These are phyloP conservation scores for Echinarachnius parma DNA, from an alignment of 53 echinoderm and acorn worm genomes.

Conservation along the genomic window DNA sequence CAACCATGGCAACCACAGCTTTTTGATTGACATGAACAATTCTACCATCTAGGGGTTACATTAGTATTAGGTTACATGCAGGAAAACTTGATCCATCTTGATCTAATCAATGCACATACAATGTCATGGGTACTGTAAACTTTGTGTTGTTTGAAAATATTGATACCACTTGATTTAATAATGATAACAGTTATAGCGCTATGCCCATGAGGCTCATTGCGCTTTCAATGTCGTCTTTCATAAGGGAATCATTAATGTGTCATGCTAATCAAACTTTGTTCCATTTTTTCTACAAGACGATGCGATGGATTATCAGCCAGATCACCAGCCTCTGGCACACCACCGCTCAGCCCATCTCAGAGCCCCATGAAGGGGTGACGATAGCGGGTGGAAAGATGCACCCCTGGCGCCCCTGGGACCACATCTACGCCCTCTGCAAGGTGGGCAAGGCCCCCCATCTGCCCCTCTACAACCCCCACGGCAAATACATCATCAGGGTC, in stretches of 20 bases:
- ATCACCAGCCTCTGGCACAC: constrained; percentile 79
- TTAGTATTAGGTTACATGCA: no score
- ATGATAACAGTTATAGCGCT: no score
- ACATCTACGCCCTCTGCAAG: constrained; percentile 91
- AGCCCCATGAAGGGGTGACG: constrained; percentile 58
- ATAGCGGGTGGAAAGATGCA: constrained; percentile 69
- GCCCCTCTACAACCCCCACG: constrained; percentile 94
- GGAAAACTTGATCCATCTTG: no score
- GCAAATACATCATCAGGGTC: constrained; percentile 87
- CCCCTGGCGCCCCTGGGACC: constrained; percentile 96
- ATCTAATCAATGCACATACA: no score
- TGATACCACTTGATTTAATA: no score
- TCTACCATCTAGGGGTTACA: no score
- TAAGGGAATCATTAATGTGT: neutral
- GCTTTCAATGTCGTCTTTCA: neutral
- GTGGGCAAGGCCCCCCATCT: constrained; percentile 92
- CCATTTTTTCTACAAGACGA: constrained; percentile 40
- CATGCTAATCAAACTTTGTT: neutral
- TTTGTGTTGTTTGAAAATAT: no score
- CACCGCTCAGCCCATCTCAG: constrained; percentile 49
- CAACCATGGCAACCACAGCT: no score
- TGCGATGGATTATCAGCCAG: constrained; percentile 88
- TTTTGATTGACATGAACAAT: no score
- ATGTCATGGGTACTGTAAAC: no score
- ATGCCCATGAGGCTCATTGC: no score